Evolutionary conservation across 2,113 vertebrate species (phyloP), one percentile per base, ranked within the genome.

Genomic region (Pipra filicauda): DNA sequence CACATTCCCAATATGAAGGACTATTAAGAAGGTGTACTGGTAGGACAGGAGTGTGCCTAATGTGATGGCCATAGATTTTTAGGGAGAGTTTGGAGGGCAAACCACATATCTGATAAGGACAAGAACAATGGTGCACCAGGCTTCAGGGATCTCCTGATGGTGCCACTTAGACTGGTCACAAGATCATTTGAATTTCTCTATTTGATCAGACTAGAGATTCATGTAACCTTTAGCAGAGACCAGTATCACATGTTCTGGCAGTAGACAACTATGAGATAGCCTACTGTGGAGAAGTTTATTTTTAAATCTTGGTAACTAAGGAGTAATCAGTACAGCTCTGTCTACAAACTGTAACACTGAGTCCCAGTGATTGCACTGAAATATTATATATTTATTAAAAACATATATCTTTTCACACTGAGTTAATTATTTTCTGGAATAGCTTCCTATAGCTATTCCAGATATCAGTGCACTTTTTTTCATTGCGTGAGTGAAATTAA

Each of bases 61-160:
- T 0, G 0, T 26, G 48, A 59, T 3, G 3, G 37, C 21, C 14
- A 12, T 15, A 51, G 66, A 71, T 46, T 88, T 66, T 59, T 54
- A 37, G 61, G 17, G 31, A 49, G 31, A 83, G 5, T 69, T 83
- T 69, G 67, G 21, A 65, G 30, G 20, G 12, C 48, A 74, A 85
- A 71, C 28, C 21, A n/a, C 1, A 0, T 52, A 44, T 6, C 20
- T 57, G 35, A 5, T 48, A 27, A 66, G 39, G 33, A 41, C 20
- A 54, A n/a, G 35, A 79, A 49, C 18, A 57, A 2, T 6, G n/a
- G 61, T 41, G 44, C 43, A 75, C 23, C 17, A n/a, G 39, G 31
- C 41, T 85, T 77, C 39, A 55, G 46, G 17, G 22, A 35, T 35
- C 30, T 73, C 48, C 51, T 54, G 31, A 30, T 39, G 33, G 20